These are phyloP conservation scores for Synaphobranchus kaupii DNA, from an alignment of 2,797 vertebrate species.

Conservation along the genomic window DNA sequence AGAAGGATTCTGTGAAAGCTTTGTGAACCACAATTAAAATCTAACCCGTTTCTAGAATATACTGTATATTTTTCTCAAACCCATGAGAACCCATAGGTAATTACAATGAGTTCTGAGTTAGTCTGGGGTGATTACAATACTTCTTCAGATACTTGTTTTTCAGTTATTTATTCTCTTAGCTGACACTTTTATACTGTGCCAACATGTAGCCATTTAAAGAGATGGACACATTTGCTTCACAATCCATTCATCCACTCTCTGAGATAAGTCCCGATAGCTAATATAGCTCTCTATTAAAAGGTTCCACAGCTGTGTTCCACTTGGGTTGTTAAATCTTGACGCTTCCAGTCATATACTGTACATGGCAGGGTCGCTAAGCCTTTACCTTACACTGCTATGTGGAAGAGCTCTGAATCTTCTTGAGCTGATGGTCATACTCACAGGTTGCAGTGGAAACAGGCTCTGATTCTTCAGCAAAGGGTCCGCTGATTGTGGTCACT, in stretches of 20 bases:
- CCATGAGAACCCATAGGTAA: conserved; percentile 12
- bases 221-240: too few species aligned
- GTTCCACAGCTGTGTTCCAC: too few species aligned
- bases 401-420: neutral
- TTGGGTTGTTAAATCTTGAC: neutral
- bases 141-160: neutral
- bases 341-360: neutral
- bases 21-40: conserved; percentile 44
- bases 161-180: too few species aligned
- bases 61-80: neutral
- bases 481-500: neutral
- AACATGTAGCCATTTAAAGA: conserved; percentile 19
- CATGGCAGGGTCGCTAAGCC: neutral
- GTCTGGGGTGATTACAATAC: neutral
- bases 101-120: conserved; percentile 4
- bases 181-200: too few species aligned
- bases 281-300: too few species aligned
- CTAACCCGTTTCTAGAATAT: conserved; percentile 40
- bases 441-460: neutral
- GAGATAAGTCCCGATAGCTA: conserved; percentile 2
- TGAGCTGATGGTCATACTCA: neutral
- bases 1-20: conserved; percentile 58
- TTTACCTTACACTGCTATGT: neutral
- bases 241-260: conserved; percentile 3
- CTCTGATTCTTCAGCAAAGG: neutral